Conservation (phyloP, 2,113 vertebrate genomes). For the Paramormyrops kingsleyae region DNA sequence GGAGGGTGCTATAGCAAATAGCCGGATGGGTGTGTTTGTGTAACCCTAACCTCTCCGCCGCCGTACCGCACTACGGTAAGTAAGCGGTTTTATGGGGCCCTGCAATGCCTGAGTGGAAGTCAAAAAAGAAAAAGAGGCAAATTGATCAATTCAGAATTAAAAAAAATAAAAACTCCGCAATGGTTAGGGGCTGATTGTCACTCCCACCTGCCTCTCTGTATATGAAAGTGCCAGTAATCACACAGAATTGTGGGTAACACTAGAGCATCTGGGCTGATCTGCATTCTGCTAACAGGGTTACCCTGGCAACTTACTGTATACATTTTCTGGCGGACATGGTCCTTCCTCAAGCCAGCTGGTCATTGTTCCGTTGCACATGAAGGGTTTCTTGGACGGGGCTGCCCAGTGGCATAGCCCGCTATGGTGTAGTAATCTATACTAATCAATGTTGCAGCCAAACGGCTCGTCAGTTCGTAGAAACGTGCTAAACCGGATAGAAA, state of each 20-base stretch:
- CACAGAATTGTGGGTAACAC: conserved; percentile 57
- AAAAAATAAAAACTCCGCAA: conserved; percentile 31
- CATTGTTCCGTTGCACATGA: conserved; percentile 55
- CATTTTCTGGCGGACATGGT: conserved; percentile 47
- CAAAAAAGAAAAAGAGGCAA: conserved; percentile 26
- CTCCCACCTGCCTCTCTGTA: conserved; percentile 60
- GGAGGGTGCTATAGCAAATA: conserved; percentile 76
- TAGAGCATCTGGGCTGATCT: conserved; percentile 54
- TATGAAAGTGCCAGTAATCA: conserved; percentile 62
- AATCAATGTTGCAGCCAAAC: not conserved
- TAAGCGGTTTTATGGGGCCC: conserved; percentile 42
- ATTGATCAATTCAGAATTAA: conserved; percentile 41
- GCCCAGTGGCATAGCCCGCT: conserved; percentile 13
- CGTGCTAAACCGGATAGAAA: not conserved
- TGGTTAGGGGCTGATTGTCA: conserved; percentile 51
- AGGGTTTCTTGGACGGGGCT: conserved; percentile 46
- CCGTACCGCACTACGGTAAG: conserved; percentile 43
- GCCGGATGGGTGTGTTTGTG: conserved; percentile 72
- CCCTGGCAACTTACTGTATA: conserved; percentile 64
- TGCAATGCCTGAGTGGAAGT: conserved; percentile 42
- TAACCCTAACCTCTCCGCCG: conserved; percentile 71
- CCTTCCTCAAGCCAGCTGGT: conserved; percentile 66
- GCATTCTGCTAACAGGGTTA: conserved; percentile 61
- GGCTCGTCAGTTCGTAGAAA: not conserved
- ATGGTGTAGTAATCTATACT: not conserved